Evolutionary conservation across 2,797 vertebrate species (phyloP), one percentile per base, ranked within the genome.

Genomic region (Apodemus agrarius): DNA sequence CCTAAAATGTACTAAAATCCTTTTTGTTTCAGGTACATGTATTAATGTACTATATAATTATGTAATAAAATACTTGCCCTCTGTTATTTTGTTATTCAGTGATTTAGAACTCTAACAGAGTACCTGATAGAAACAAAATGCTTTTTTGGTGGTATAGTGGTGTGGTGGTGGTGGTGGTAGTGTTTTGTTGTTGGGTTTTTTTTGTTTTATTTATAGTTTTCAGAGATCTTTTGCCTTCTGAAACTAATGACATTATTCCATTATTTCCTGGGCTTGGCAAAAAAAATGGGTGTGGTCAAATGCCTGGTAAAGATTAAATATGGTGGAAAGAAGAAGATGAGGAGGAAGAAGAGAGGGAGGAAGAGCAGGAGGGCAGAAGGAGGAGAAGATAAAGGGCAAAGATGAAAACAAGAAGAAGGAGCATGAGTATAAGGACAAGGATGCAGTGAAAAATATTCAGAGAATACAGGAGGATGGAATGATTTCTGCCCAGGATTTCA

Each of bases 381-480:
- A 13, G 11, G 13, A 29, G 2, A 72, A n/a, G 6, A 1, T 21
- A 72, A 69, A n/a, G 34, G 14, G n/a, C 31, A 69, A 69, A 19
- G 67, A 69, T 69, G 34, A 21, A 34, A 0, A 37, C 34, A 37
- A 37, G 43, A 24, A 43, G 74, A 24, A 75, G 37, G 16, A 21
- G 16, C 7, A 52, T 0, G 1, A 22, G 0, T 5, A 59, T 6
- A 11, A 57, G 17, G 3, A 59, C 5, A 6, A 16, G 13, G 22
- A 54, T 0, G 4, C 26, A 26, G 3, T 54, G 0, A 72, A 92
- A 24, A 65, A 6, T 37, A 29, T 12, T 17, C 43, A 10, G 10
- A 4, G 31, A 61, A 26, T 9, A 31, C 9, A 49, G 1, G 14
- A 81, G 34, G 9, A 80, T 76, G 4, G 22, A 67, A 57, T 43